Evolutionary conservation across 2,888 invertebrate genomes (phyloP).

Genomic region (Macrophya annulata): DNA sequence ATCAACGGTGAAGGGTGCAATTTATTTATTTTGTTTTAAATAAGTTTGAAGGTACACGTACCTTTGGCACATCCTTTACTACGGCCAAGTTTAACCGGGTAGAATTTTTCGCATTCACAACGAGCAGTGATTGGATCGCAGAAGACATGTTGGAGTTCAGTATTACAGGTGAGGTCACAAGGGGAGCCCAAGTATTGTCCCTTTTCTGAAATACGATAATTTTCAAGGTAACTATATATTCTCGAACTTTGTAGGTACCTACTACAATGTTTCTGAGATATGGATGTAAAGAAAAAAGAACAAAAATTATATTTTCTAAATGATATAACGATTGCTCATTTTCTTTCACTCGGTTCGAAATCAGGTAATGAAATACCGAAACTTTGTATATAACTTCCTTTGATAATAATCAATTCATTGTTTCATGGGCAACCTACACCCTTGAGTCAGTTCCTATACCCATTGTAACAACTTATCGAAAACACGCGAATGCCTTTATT

Average conservation of each 20-base stretch:
- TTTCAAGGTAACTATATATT: not conserved
- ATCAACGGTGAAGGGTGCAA: not conserved
- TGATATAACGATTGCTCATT: too few relatives aligned
- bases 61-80: constrained; percentile 92
- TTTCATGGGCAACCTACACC: not conserved
- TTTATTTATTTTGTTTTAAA: not conserved
- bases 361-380: not conserved
- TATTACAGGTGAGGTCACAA: constrained; percentile 89
- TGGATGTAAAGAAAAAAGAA: not conserved
- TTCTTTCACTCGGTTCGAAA: not conserved
- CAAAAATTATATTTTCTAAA: too few relatives aligned
- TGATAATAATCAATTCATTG: not conserved
- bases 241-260: not conserved
- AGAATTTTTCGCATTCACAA: constrained; percentile 91
- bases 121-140: constrained; percentile 86
- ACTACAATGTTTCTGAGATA: not conserved
- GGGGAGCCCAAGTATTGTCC: constrained; percentile 91
- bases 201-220: constrained; percentile 83
- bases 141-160: constrained; percentile 88
- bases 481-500: constrained; percentile 29
- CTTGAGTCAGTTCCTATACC: not conserved
- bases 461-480: constrained; percentile 35
- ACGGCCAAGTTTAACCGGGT: constrained; percentile 90
- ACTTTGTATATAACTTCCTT: not conserved
- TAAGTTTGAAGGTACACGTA: constrained; percentile 79